A percentile compares a stretch with the other conserved stretches of the same genome.
These are phyloP conservation scores for Delphinus delphis DNA, from an alignment of 2,113 vertebrate genomes.

Conservation along the genomic window DNA sequence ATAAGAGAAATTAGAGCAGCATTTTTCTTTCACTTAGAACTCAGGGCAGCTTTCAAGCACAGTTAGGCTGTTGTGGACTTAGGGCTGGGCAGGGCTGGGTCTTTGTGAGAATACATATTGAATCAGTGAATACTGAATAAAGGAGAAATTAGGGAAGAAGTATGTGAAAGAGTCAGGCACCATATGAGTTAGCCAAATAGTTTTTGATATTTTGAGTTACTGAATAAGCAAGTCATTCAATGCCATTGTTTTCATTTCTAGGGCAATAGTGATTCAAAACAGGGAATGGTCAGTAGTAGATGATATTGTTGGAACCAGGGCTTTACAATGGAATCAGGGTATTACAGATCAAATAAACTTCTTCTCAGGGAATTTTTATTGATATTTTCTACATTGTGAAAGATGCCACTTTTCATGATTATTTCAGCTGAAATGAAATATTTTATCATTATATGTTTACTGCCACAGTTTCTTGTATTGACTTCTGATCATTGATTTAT, in stretches of 20 bases:
- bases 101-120: not conserved
- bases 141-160: not conserved
- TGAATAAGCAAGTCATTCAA: not conserved
- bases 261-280: not conserved
- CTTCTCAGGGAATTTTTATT: not conserved
- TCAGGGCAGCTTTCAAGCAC: not conserved
- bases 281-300: not conserved
- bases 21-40: not conserved
- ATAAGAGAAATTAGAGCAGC: not conserved
- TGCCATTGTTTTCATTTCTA: not conserved
- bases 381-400: not conserved
- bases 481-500: not conserved
- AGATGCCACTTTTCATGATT: not conserved
- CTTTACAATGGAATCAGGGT: not conserved
- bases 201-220: not conserved
- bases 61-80: not conserved
- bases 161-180: not conserved
- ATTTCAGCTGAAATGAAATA: not conserved
- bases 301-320: not conserved
- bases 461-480: not conserved
- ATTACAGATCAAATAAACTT: not conserved
- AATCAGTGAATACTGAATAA: not conserved
- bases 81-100: not conserved
- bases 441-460: not conserved
- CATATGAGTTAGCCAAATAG: not conserved